Percentiles rank a stretch among this genome's conserved stretches.
These are phyloP conservation scores for Suricata suricatta DNA, from an alignment of 2,113 vertebrate species.

Conservation along the genomic window DNA sequence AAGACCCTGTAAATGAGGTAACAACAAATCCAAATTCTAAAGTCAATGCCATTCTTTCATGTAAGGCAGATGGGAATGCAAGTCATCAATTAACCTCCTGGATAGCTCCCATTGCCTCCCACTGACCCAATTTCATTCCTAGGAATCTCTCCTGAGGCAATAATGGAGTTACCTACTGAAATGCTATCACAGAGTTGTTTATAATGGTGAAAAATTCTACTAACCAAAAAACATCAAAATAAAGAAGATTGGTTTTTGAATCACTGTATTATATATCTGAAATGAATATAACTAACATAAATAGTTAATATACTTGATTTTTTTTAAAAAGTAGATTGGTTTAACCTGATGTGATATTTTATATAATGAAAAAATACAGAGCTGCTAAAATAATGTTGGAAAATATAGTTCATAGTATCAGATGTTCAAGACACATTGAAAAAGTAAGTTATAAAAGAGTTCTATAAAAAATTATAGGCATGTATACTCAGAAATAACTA, in stretches of 20 bases:
- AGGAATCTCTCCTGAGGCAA: not conserved
- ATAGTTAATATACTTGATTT: not conserved
- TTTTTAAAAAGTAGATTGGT: not conserved
- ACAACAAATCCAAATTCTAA: not conserved
- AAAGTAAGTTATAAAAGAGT: not conserved
- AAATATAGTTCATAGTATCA: conserved; percentile 5
- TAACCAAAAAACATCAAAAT: conserved; percentile 17
- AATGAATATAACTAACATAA: not conserved
- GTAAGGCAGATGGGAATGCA: not conserved
- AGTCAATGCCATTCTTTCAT: not conserved
- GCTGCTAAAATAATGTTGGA: not conserved
- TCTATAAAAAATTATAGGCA: not conserved
- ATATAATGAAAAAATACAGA: not conserved
- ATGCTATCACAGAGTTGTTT: conserved; percentile 5
- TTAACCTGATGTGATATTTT: not conserved
- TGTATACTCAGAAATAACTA: not conserved
- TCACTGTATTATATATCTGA: not conserved
- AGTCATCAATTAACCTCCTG: not conserved
- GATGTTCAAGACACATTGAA: not conserved
- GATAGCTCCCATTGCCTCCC: not conserved
- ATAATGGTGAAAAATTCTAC: conserved; percentile 8
- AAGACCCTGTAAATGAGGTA: not conserved
- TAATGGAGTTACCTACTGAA: conserved; percentile 1
- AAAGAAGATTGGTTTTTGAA: not conserved
- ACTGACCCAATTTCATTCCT: conserved; percentile 2